These are phyloP conservation scores for Anthonomus grandis DNA, from an alignment of 1,140 invertebrate species.

Conservation along the genomic window DNA sequence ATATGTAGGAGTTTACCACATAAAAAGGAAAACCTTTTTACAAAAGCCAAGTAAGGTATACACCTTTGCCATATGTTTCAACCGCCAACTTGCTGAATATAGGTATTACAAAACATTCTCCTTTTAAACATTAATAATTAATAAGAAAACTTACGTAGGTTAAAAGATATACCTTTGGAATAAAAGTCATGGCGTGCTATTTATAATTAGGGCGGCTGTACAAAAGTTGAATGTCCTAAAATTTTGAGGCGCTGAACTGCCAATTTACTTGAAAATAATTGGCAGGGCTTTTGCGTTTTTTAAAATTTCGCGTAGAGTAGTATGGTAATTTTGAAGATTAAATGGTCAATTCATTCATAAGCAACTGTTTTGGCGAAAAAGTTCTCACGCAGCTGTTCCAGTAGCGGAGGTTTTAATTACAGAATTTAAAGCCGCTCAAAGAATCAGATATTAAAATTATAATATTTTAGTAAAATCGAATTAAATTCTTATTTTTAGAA, in stretches of 20 bases:
- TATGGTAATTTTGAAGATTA: conserved; percentile 18
- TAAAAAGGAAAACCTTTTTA: background rate
- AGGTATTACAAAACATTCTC: background rate
- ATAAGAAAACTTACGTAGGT: too few relatives aligned
- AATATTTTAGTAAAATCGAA: too few relatives aligned
- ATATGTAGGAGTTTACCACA: background rate
- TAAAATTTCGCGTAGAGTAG: conserved; percentile 16
- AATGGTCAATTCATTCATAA: conserved; percentile 18
- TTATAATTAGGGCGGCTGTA: conserved; percentile 11
- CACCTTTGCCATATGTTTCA: background rate
- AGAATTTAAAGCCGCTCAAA: too few relatives aligned
- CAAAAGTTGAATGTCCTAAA: conserved; percentile 9
- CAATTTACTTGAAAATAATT: conserved; percentile 18
- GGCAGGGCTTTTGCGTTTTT: conserved; percentile 13
- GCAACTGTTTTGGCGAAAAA: conserved; percentile 7
- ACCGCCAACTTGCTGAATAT: background rate
- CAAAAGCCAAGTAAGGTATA: background rate
- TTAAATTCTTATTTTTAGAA: too few relatives aligned
- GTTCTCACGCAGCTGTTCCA: conserved; percentile 19
- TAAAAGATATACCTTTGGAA: too few relatives aligned
- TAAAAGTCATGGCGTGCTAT: conserved; percentile 8
- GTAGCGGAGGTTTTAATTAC: too few relatives aligned
- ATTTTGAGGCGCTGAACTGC: conserved; percentile 16
- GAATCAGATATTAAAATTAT: too few relatives aligned
- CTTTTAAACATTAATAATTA: background rate